These are phyloP conservation scores for Ictalurus furcatus DNA, from an alignment of 2,113 vertebrate genomes.

Conservation along the genomic window DNA sequence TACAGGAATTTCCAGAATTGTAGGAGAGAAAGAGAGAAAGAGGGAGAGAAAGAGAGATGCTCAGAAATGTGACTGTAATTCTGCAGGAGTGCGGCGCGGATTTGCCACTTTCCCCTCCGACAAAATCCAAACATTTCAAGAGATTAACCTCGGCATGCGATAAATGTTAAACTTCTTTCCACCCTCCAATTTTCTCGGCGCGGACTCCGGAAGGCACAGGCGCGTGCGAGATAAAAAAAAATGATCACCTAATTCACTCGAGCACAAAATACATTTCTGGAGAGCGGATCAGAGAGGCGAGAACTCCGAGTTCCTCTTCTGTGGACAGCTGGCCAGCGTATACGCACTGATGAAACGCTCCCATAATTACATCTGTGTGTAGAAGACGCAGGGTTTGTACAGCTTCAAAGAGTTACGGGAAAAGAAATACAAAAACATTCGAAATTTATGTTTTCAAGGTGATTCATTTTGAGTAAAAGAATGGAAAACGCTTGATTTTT, in stretches of 20 bases:
- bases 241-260: conserved; percentile 84
- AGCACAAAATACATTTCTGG: conserved; percentile 82
- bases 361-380: conserved; percentile 41
- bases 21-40: conserved; percentile 41
- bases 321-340: conserved; percentile 38
- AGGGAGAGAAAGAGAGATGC: conserved; percentile 53
- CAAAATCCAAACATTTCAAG: conserved; percentile 81
- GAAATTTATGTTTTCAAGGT: neutral
- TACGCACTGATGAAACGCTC: conserved; percentile 27
- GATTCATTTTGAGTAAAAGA: neutral
- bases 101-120: conserved; percentile 73
- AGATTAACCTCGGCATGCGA: conserved; percentile 81
- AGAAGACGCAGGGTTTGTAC: neutral
- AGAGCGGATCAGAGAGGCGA: conserved; percentile 51
- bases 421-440: too few relatives aligned
- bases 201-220: conserved; percentile 73
- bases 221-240: conserved; percentile 79
- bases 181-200: conserved; percentile 77
- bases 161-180: conserved; percentile 80
- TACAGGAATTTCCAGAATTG: conserved; percentile 18
- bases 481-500: neutral
- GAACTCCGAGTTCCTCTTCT: conserved; percentile 19
- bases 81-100: conserved; percentile 66
- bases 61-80: conserved; percentile 69
- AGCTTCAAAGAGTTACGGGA: too few relatives aligned